Evolutionary conservation across 2,797 vertebrate genomes (phyloP), one percentile per base, ranked within the genome.

Genomic region (Antrozous pallidus): DNA sequence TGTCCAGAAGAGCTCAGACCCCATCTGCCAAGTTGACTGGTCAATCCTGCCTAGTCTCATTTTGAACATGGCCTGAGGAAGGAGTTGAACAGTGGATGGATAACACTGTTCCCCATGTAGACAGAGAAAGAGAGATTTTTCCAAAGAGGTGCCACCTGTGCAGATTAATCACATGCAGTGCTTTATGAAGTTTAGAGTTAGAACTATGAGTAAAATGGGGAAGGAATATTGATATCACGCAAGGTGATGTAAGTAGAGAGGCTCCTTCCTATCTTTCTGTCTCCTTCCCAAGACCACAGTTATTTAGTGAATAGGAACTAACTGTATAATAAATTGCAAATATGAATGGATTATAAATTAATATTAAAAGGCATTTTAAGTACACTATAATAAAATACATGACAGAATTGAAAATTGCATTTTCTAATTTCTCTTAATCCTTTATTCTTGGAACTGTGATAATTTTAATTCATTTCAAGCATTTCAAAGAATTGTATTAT

Each of bases 221-320:
- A 42, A 85, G 11, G 9, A 40, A 6, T 28, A 2, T 24, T 38
- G 13, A 12, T 8, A 17, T 2, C 4, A 40, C 36, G 28, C 8
- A 36, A 74, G 22, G 38, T 4, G 4, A 0, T 5, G 13, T 13
- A 14, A 28, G 7, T 7, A 31, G 18, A 9, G 5, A 16, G 20
- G 2, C 0, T 20, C 40, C 16, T n/a, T 38, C 18, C 22, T 17
- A 6, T 5, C 6, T 26, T 18, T 8, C 36, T 24, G 9, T 17
- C 20, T 26, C 26, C 20, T 38, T 80, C 3, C 0, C 24, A 20
- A 82, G 17, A 26, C 20, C 49, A 17, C 8, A 18, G 5, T 16
- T 26, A 11, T 2, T 22, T 26, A 14, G 3, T 22, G 14, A 45
- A 24, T 14, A 45, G 14, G 24, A 16, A 28, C 12, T 28, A 54